These are phyloP conservation scores for Subanguina moxae DNA, from an alignment of 1,140 invertebrate genomes.

Conservation along the genomic window DNA sequence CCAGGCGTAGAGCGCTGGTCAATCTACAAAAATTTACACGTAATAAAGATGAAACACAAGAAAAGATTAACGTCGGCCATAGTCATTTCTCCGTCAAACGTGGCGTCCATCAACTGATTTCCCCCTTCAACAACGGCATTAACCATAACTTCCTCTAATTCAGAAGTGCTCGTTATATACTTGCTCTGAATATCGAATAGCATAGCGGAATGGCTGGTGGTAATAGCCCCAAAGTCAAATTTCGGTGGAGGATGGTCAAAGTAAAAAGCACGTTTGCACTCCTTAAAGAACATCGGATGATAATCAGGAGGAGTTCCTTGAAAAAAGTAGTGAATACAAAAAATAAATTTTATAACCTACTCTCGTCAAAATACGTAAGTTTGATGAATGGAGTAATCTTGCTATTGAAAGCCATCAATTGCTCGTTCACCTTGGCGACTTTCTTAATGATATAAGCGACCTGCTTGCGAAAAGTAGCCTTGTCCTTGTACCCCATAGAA, in stretches of 20 bases:
- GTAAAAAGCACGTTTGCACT: constrained; percentile 13
- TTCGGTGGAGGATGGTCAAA: neutral
- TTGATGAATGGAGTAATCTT: constrained; percentile 5
- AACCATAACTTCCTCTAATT: constrained; percentile 9
- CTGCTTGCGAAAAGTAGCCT: constrained; percentile 19
- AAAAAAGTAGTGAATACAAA: neutral
- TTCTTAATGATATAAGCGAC: constrained; percentile 20
- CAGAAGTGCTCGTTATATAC: constrained; percentile 7
- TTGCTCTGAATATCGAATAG: constrained; percentile 12
- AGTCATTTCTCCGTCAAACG: too few relatives aligned
- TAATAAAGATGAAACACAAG: too few relatives aligned
- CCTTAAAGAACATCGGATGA: constrained; percentile 7
- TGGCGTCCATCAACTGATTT: too few relatives aligned
- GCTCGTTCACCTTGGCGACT: constrained; percentile 5
- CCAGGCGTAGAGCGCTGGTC: too few relatives aligned
- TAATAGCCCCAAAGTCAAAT: constrained; percentile 18
- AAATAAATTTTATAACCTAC: neutral
- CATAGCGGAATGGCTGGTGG: constrained; percentile 7
- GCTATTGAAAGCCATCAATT: neutral
- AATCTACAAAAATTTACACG: too few relatives aligned
- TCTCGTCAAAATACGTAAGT: constrained; percentile 26
- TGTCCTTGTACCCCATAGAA: constrained; percentile 22
- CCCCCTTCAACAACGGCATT: too few relatives aligned
- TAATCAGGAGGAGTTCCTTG: constrained; percentile 23
- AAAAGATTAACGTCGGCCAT: too few relatives aligned